These are phyloP conservation scores for Riptortus pedestris DNA, from an alignment of 1,140 invertebrate genomes.

Conservation along the genomic window DNA sequence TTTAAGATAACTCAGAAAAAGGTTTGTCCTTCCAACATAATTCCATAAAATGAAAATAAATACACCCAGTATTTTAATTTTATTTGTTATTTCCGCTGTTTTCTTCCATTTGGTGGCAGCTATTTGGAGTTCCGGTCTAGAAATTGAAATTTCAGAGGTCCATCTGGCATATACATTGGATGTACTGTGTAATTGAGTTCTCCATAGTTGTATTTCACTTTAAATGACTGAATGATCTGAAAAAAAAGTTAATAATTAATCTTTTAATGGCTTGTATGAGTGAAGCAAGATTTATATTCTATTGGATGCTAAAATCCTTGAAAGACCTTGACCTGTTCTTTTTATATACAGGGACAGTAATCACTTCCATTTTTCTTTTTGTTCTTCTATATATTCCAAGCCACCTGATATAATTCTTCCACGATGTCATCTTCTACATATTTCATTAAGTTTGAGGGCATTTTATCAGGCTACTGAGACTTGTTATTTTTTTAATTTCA, in stretches of 20 bases:
- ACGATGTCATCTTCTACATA: too few species aligned
- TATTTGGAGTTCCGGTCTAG: slow-evolving; percentile 34
- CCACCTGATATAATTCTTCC: background rate
- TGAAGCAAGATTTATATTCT: background rate
- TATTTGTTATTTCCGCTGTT: too few species aligned
- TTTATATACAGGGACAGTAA: background rate
- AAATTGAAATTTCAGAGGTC: slow-evolving; percentile 50
- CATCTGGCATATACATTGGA: slow-evolving; percentile 64
- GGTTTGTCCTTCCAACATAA: too few species aligned
- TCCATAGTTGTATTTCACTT: slow-evolving; percentile 52
- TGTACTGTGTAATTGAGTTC: slow-evolving; percentile 56
- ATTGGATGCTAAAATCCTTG: background rate
- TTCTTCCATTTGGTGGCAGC: too few species aligned
- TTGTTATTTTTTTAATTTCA: too few species aligned
- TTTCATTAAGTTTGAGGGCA: too few species aligned
- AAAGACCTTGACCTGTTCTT: background rate
- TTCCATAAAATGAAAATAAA: too few species aligned
- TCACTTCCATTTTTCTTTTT: too few species aligned
- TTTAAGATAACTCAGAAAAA: too few species aligned
- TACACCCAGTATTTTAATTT: too few species aligned
- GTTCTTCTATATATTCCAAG: background rate
- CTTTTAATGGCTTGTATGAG: background rate
- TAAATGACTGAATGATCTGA: slow-evolving; percentile 55
- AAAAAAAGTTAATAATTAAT: slow-evolving; percentile 34
- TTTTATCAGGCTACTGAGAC: too few species aligned